Conservation (phyloP, 1,140 invertebrate species). For the Zeugodacus cucurbitae region DNA sequence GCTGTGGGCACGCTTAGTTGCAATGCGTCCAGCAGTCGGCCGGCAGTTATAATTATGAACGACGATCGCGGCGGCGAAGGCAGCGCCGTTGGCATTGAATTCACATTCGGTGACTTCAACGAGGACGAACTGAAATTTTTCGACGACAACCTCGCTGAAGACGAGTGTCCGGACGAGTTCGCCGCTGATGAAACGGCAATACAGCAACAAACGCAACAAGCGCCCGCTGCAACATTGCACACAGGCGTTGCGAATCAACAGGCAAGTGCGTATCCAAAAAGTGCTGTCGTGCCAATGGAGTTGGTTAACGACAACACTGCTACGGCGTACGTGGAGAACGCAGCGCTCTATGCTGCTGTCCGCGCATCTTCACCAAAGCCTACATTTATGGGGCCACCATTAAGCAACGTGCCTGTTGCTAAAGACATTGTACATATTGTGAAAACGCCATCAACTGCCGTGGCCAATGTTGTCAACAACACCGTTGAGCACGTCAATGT, state of each 20-base stretch:
- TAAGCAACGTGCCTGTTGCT: background rate
- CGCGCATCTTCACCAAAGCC: background rate
- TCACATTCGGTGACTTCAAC: slow-evolving; percentile 64
- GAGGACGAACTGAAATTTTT: slow-evolving; percentile 63
- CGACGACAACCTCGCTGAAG: slow-evolving; percentile 47
- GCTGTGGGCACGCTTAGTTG: background rate
- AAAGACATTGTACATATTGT: background rate
- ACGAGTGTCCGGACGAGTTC: background rate
- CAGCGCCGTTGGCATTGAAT: slow-evolving; percentile 55
- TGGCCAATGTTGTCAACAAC: background rate
- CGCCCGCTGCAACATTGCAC: background rate
- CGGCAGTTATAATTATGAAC: slow-evolving; percentile 73
- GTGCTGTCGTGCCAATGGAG: background rate
- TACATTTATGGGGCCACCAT: background rate
- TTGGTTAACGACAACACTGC: background rate
- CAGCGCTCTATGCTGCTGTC: background rate
- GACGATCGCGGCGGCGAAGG: slow-evolving; percentile 63
- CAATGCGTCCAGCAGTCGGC: slow-evolving; percentile 56
- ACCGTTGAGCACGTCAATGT: background rate
- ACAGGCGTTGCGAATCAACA: background rate
- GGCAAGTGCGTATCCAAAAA: background rate
- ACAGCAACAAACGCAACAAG: background rate
- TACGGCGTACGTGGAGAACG: background rate
- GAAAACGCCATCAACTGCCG: background rate
- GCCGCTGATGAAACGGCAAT: background rate